These are phyloP conservation scores for Lordiphosa fenestrarum DNA, from an alignment of 2,888 invertebrate species.

Conservation along the genomic window DNA sequence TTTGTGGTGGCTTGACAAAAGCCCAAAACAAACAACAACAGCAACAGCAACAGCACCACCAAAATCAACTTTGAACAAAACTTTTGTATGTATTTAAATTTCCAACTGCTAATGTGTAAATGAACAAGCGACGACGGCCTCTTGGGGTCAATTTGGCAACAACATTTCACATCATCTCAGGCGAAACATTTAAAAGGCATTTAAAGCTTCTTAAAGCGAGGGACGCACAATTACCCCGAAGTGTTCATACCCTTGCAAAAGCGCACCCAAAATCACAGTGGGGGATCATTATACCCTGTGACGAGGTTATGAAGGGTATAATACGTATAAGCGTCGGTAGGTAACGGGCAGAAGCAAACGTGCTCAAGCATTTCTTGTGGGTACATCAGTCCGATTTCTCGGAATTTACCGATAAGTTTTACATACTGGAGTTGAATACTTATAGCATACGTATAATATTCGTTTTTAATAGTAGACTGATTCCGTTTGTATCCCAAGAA, in stretches of 20 bases:
- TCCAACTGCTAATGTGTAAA: slow-evolving; percentile 66
- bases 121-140: slow-evolving; percentile 58
- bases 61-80: slow-evolving; percentile 23
- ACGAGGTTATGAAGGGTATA: no score
- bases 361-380: no score
- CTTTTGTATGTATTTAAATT: slow-evolving; percentile 48
- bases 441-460: no score
- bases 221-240: slow-evolving; percentile 40
- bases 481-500: no score
- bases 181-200: slow-evolving; percentile 57
- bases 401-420: no score
- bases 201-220: slow-evolving; percentile 54
- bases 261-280: no score
- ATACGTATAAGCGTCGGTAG: no score
- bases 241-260: slow-evolving; percentile 6
- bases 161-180: slow-evolving; percentile 65
- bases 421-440: no score
- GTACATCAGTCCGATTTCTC: no score
- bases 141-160: slow-evolving; percentile 72
- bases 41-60: slow-evolving; percentile 13
- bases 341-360: no score
- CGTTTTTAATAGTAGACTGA: no score
- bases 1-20: slow-evolving; percentile 62
- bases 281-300: no score
- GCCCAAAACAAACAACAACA: slow-evolving; percentile 41